Conservation (phyloP, 2,113 vertebrate genomes). For the Stegostoma tigrinum region DNA sequence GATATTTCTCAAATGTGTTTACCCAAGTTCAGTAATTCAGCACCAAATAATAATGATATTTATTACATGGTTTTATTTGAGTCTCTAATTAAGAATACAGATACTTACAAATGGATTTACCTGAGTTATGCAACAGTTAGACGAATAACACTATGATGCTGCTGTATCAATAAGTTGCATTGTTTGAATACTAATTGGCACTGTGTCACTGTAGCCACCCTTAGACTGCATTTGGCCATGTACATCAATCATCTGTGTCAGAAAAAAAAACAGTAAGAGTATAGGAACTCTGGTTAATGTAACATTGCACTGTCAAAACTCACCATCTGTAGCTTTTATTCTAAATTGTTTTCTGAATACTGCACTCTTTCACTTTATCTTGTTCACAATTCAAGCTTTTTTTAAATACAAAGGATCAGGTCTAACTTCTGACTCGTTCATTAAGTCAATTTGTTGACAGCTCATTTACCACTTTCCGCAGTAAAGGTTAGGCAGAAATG, state of each 20-base stretch:
- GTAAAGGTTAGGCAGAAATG: neutral
- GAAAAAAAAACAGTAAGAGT: neutral
- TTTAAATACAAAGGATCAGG: neutral
- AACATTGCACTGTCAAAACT: neutral
- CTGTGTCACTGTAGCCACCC: neutral
- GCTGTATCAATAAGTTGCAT: slow-evolving; percentile 1
- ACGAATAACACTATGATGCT: neutral
- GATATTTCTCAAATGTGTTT: neutral
- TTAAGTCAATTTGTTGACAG: neutral
- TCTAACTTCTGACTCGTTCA: neutral
- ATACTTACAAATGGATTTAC: slow-evolving; percentile 30
- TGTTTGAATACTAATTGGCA: slow-evolving; percentile 22
- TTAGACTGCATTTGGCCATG: slow-evolving; percentile 17
- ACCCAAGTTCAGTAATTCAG: neutral
- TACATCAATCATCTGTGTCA: neutral
- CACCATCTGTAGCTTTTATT: neutral
- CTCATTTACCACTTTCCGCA: neutral
- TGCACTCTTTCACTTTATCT: neutral
- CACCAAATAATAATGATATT: no score
- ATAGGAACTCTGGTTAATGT: neutral
- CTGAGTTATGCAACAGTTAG: neutral
- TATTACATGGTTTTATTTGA: neutral
- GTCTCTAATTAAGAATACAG: neutral
- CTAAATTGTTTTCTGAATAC: neutral
- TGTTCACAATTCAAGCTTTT: neutral